These are phyloP conservation scores for Hycleus phaleratus DNA, from an alignment of 1,140 invertebrate genomes.

Conservation along the genomic window DNA sequence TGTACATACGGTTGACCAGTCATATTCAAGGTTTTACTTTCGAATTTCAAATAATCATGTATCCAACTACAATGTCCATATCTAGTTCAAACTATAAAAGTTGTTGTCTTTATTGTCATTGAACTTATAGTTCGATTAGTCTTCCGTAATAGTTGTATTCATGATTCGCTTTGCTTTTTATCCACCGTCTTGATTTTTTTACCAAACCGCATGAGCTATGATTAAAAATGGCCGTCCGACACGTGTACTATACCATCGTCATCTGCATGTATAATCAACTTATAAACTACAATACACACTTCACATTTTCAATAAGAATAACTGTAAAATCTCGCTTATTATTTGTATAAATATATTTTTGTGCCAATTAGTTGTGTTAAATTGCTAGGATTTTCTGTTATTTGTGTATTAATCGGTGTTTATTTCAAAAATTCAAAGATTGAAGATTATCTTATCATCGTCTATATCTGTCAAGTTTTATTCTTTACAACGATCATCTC, in stretches of 20 bases:
- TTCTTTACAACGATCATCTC: neutral
- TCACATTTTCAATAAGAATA: neutral
- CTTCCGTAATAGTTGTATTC: constrained; percentile 5
- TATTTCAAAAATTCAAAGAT: no score
- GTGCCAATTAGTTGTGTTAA: no score
- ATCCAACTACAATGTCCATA: constrained; percentile 9
- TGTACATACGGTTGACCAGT: constrained; percentile 13
- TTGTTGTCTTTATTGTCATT: constrained; percentile 9
- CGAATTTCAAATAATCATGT: constrained; percentile 11
- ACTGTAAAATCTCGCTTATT: no score
- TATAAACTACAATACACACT: constrained; percentile 1
- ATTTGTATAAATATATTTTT: no score
- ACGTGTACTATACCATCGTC: neutral
- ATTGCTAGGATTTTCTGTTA: no score
- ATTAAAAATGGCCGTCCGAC: constrained; percentile 9
- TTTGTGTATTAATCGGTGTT: no score
- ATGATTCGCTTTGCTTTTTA: neutral
- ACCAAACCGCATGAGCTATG: neutral
- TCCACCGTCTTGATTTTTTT: neutral
- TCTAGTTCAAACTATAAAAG: constrained; percentile 8
- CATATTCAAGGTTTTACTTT: constrained; percentile 14
- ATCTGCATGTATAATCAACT: constrained; percentile 6
- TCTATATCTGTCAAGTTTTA: no score
- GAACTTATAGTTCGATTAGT: constrained; percentile 3
- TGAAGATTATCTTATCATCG: no score